Percentiles rank a stretch among this genome's conserved stretches.
phyloP scores from a whole-genome alignment of 2,888 invertebrate genomes.

The Parasteatoda lunata region DNA sequence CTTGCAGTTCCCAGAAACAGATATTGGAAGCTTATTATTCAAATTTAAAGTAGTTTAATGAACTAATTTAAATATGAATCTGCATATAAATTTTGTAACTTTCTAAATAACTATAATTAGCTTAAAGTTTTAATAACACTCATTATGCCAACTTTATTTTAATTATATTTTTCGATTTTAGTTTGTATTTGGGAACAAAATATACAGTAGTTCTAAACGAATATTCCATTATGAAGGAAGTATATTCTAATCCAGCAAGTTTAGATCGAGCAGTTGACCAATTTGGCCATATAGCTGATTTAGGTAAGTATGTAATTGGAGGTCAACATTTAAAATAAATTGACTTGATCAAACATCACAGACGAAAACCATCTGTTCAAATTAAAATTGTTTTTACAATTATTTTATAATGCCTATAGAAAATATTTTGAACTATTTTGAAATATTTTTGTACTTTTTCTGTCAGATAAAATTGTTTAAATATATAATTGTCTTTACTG shows the following conservation, averaged over 20 bases:
- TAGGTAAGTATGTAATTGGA: slow-evolving; percentile 17
- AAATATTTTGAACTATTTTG: too few species aligned
- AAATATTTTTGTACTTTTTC: too few species aligned
- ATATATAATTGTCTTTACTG: too few species aligned
- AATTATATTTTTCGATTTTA: background rate
- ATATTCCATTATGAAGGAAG: slow-evolving; percentile 41
- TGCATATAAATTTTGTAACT: too few species aligned
- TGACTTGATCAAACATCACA: background rate
- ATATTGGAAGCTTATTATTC: too few species aligned
- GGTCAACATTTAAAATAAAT: background rate
- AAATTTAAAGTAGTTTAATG: too few species aligned
- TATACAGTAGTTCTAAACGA: slow-evolving; percentile 50
- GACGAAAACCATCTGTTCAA: background rate
- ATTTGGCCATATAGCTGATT: slow-evolving; percentile 11
- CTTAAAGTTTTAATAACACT: too few species aligned
- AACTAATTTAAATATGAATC: too few species aligned
- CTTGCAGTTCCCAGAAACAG: too few species aligned
- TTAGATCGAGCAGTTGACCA: slow-evolving; percentile 20
- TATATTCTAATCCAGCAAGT: slow-evolving; percentile 12
- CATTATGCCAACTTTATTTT: background rate
- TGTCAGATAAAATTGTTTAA: too few species aligned
- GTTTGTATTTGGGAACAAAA: slow-evolving; percentile 44
- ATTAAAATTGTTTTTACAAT: background rate
- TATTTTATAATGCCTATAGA: too few species aligned
- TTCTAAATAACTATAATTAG: too few species aligned